A percentile compares a stretch with the other conserved stretches of the same genome.
Evolutionary conservation across 2,888 invertebrate species (phyloP).

Genomic region (Apodemia mormo): DNA sequence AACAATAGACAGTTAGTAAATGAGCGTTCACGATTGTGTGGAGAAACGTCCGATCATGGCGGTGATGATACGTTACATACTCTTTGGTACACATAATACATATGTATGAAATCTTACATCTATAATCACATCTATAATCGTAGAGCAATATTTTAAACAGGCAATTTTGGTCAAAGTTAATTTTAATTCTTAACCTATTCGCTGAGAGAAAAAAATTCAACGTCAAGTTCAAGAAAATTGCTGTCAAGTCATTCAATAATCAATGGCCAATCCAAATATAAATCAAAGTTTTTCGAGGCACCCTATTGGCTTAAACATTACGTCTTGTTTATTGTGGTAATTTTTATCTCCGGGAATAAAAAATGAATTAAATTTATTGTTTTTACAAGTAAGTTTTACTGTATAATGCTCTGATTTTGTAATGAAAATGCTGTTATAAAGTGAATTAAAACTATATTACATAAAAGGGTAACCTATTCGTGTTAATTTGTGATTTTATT

Average conservation of each 20-base stretch:
- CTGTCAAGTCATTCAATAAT: background rate
- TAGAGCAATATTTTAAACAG: too few relatives aligned
- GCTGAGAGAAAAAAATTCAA: background rate
- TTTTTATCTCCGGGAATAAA: background rate
- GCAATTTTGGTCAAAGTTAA: too few relatives aligned
- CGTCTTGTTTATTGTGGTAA: constrained; percentile 19
- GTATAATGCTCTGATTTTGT: background rate
- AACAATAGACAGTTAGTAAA: too few relatives aligned
- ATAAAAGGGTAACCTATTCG: background rate
- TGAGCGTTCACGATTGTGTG: too few relatives aligned
- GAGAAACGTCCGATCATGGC: too few relatives aligned
- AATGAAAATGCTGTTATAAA: background rate
- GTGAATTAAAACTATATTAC: background rate
- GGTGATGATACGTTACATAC: too few relatives aligned
- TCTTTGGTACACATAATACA: too few relatives aligned
- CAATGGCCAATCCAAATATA: constrained; percentile 33
- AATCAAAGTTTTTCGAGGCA: constrained; percentile 28
- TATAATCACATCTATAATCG: too few relatives aligned
- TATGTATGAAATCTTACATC: too few relatives aligned
- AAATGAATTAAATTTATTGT: background rate
- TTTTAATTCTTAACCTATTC: background rate
- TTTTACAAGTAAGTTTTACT: background rate
- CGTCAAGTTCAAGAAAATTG: background rate
- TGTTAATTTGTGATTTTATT: background rate
- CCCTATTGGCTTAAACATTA: constrained; percentile 32